A percentile compares a stretch with the other conserved stretches of the same genome.
phyloP scores from a whole-genome alignment of 2,113 vertebrate genomes.

The Sminthopsis crassicaudata region DNA sequence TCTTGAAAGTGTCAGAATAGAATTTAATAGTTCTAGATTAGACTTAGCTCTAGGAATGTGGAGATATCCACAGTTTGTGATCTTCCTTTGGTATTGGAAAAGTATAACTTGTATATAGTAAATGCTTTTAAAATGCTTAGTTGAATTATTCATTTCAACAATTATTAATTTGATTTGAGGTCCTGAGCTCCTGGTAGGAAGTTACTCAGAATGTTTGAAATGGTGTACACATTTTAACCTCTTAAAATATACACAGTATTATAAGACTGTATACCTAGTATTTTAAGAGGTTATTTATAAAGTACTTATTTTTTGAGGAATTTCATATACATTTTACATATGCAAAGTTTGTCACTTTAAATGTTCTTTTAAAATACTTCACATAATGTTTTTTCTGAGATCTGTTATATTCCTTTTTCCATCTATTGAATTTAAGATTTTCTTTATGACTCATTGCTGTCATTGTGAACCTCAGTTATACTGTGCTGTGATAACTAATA shows the following conservation, averaged over 20 bases:
- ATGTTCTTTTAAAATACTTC: background rate
- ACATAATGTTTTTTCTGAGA: background rate
- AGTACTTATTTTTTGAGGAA: background rate
- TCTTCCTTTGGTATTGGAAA: background rate
- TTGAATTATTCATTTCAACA: background rate
- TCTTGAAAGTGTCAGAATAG: background rate
- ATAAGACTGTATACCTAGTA: too few species aligned
- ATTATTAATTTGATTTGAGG: background rate
- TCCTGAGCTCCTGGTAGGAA: background rate
- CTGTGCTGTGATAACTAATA: background rate
- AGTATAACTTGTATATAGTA: background rate
- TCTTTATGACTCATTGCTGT: background rate
- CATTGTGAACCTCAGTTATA: background rate
- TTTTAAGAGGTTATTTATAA: background rate
- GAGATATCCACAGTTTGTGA: background rate
- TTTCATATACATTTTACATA: background rate
- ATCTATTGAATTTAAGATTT: background rate
- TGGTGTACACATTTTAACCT: too few species aligned
- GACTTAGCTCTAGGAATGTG: background rate
- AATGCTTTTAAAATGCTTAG: background rate
- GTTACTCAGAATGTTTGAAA: background rate
- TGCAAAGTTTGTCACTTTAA: background rate
- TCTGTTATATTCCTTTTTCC: background rate
- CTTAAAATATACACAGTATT: too few species aligned
- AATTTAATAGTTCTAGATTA: background rate